phyloP scores from a whole-genome alignment of 1,140 invertebrate genomes.

The Ceratitis capitata region DNA sequence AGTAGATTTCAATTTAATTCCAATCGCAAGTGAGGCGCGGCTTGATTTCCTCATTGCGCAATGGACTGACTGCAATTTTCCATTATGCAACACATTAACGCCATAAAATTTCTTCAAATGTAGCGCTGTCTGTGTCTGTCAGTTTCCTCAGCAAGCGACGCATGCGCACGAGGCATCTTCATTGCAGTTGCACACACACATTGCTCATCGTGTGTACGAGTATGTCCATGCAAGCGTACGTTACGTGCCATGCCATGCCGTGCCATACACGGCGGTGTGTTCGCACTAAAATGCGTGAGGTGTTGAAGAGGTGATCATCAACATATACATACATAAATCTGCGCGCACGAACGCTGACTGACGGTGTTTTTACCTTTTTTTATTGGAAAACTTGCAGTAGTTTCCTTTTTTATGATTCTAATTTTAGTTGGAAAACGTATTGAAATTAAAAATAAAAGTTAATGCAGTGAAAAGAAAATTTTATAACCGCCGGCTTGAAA shows the following conservation, averaged over 20 bases:
- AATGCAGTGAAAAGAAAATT: not conserved
- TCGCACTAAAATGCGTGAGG: not conserved
- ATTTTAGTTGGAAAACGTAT: not conserved
- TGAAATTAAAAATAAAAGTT: not conserved
- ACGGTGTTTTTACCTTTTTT: not conserved
- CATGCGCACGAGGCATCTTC: not conserved
- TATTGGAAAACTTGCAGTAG: not conserved
- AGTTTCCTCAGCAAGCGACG: not conserved
- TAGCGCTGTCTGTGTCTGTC: not conserved
- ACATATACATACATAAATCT: too few relatives aligned
- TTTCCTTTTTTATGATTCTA: constrained; percentile 2
- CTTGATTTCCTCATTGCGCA: not conserved
- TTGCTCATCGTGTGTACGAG: not conserved
- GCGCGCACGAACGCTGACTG: not conserved
- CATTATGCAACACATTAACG: constrained; percentile 29
- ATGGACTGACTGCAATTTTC: not conserved
- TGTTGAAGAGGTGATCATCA: constrained; percentile 18
- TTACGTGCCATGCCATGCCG: not conserved
- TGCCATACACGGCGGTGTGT: not conserved
- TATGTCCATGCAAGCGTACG: not conserved
- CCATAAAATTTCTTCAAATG: not conserved
- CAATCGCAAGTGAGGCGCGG: not conserved
- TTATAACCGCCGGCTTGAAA: not conserved
- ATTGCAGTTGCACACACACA: not conserved
- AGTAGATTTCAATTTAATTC: constrained; percentile 3